These are phyloP conservation scores for Polyommatus iphigenia DNA, from an alignment of 2,888 invertebrate species.

Conservation along the genomic window DNA sequence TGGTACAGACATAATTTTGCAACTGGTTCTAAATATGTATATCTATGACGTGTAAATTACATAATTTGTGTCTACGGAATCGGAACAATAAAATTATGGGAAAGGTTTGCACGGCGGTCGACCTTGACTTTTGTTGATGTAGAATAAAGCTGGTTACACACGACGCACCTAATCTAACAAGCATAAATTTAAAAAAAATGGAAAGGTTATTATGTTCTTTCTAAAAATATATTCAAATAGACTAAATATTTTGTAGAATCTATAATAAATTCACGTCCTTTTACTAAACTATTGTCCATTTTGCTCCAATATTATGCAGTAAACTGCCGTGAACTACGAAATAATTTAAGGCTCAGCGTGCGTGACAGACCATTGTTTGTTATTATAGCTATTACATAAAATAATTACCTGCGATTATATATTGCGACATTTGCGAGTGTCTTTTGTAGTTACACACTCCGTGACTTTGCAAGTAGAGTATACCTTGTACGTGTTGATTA, in stretches of 20 bases:
- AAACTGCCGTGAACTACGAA: background rate
- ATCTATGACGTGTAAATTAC: background rate
- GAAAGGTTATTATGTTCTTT: background rate
- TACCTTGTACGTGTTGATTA: background rate
- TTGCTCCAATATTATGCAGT: background rate
- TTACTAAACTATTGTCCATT: background rate
- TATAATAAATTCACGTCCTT: too few species aligned
- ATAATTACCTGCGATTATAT: background rate
- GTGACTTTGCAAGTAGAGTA: background rate
- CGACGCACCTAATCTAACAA: background rate
- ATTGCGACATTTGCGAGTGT: background rate
- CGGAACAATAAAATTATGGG: constrained; percentile 12
- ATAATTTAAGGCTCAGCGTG: background rate
- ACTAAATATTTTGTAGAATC: too few species aligned
- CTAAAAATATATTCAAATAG: too few species aligned
- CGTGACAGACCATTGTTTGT: constrained; percentile 12
- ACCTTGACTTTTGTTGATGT: background rate
- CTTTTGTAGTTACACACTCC: background rate
- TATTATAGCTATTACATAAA: background rate
- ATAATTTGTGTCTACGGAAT: background rate
- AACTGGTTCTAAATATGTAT: background rate
- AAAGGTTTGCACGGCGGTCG: constrained; percentile 11
- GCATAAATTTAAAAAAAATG: background rate
- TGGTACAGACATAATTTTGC: background rate
- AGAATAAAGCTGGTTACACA: background rate